Percentiles rank a stretch among this genome's conserved stretches.
phyloP scores from a whole-genome alignment of 2,113 vertebrate species.

The Sylvia atricapilla region DNA sequence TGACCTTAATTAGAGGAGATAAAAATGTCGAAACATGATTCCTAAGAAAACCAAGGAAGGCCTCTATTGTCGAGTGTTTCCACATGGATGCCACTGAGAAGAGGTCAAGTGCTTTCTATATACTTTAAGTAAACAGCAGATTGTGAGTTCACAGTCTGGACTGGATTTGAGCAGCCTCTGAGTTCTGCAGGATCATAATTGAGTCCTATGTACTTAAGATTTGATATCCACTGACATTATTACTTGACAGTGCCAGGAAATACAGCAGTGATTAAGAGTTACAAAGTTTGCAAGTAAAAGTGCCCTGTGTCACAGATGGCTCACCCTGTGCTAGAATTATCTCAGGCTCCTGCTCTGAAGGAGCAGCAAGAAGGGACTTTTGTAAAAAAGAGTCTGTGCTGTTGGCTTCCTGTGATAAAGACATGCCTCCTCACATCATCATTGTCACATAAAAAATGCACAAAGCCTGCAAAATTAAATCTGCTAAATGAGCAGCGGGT shows the following conservation, averaged over 20 bases:
- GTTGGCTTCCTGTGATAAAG: not conserved
- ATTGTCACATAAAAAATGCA: not conserved
- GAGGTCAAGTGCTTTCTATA: slow-evolving; percentile 52
- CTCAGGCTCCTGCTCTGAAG: not conserved
- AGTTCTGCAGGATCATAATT: slow-evolving; percentile 25
- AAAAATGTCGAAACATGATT: slow-evolving; percentile 26
- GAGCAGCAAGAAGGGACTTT: not conserved
- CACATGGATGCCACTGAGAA: slow-evolving; percentile 41
- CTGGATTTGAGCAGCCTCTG: slow-evolving; percentile 31
- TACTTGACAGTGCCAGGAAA: slow-evolving; percentile 24
- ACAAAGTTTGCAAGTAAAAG: not conserved
- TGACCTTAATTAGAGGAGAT: slow-evolving; percentile 37
- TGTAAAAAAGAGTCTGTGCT: not conserved
- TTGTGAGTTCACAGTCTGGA: not conserved
- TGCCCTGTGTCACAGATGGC: not conserved
- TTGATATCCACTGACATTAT: not conserved
- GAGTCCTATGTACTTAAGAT: slow-evolving; percentile 10
- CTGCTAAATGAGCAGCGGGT: slow-evolving; percentile 16
- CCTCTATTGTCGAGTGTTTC: not conserved
- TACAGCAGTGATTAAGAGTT: not conserved
- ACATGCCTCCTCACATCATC: not conserved
- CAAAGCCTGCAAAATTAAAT: slow-evolving; percentile 4
- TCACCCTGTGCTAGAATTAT: not conserved
- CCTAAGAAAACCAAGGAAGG: slow-evolving; percentile 23
- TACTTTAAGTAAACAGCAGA: slow-evolving; percentile 53